These are phyloP conservation scores for Cantharis lateralis DNA, from an alignment of 2,888 invertebrate species.

Conservation along the genomic window DNA sequence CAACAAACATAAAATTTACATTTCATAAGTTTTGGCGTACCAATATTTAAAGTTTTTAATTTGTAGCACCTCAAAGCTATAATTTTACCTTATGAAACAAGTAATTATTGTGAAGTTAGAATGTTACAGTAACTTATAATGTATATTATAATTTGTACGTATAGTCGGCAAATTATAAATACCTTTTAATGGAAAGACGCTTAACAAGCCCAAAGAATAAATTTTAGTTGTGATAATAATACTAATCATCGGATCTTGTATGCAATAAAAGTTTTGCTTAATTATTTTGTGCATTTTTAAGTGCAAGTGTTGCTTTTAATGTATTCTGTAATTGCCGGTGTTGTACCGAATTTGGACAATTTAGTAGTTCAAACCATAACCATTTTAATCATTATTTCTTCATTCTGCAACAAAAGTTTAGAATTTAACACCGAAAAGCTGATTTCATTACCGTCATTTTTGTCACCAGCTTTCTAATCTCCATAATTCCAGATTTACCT, in stretches of 20 bases:
- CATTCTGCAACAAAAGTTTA: no score
- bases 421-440: no score
- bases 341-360: background rate
- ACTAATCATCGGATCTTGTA: background rate
- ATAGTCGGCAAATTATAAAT: constrained; percentile 4
- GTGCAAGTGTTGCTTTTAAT: background rate
- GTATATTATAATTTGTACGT: constrained; percentile 6
- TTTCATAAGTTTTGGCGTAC: background rate
- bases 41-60: constrained; percentile 10
- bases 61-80: constrained; percentile 12
- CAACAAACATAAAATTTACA: background rate
- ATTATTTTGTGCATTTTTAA: background rate
- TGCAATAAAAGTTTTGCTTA: background rate
- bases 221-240: constrained; percentile 5
- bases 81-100: constrained; percentile 13
- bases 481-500: no score
- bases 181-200: constrained; percentile 4
- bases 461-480: no score
- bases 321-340: background rate
- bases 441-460: no score
- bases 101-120: constrained; percentile 17
- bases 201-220: constrained; percentile 10
- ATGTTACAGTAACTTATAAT: constrained; percentile 13
- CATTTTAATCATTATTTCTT: background rate
- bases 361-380: background rate